Evolutionary conservation across 1,140 invertebrate genomes (phyloP).

Genomic region (Pachyrhynchus sulphureomaculatus): DNA sequence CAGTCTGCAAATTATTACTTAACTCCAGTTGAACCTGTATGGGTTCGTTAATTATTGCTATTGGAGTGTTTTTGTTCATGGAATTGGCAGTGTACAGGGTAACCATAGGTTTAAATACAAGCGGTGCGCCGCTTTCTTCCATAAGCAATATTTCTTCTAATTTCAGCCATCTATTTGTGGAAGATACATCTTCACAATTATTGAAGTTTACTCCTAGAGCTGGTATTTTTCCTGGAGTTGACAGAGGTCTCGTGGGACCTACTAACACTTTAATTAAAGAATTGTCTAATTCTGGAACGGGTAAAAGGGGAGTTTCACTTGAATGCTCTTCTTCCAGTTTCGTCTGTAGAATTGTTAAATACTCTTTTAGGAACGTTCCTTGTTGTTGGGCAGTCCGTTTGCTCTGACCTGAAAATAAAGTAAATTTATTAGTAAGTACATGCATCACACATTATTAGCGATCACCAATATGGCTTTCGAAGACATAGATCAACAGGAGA

Average conservation of each 20-base stretch:
- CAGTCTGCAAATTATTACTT: conserved; percentile 78
- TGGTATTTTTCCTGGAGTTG: conserved; percentile 52
- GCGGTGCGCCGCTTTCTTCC: conserved; percentile 65
- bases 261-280: conserved; percentile 68
- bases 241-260: conserved; percentile 56
- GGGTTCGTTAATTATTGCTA: conserved; percentile 76
- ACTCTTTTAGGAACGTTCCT: conserved; percentile 83
- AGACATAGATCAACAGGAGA: too few species aligned
- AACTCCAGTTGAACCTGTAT: conserved; percentile 76
- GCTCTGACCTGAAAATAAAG: too few species aligned
- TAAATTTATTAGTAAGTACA: too few species aligned
- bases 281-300: conserved; percentile 67
- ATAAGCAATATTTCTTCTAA: conserved; percentile 78
- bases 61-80: conserved; percentile 66
- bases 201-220: conserved; percentile 50
- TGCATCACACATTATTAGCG: too few species aligned
- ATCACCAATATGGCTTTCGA: too few species aligned
- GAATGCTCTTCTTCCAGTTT: conserved; percentile 34
- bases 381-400: conserved; percentile 78
- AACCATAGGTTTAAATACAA: conserved; percentile 76
- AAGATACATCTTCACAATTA: conserved; percentile 43
- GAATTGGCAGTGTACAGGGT: conserved; percentile 67
- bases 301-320: conserved; percentile 53
- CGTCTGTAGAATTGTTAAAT: conserved; percentile 69
- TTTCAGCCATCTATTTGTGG: conserved; percentile 63